Evolutionary conservation across 2,113 vertebrate genomes (phyloP).

Genomic region (Labrus mixtus): DNA sequence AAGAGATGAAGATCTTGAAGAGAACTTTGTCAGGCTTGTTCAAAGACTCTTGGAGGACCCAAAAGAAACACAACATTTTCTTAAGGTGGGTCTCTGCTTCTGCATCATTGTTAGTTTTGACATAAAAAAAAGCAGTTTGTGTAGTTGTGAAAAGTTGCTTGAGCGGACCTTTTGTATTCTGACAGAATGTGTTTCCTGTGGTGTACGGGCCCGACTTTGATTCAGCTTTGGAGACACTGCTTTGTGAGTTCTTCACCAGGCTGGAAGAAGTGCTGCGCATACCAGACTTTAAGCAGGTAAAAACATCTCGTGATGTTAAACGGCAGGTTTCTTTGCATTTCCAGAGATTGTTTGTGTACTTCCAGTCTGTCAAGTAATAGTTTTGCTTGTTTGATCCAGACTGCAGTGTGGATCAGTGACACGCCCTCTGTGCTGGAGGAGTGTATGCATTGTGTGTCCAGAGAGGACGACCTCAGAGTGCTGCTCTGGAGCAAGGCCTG

Average conservation of each 20-base stretch:
- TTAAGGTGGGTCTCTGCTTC: constrained; percentile 55
- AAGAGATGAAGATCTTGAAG: constrained; percentile 61
- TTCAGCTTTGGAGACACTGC: constrained; percentile 80
- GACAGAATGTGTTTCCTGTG: constrained; percentile 78
- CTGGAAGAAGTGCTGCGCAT: constrained; percentile 78
- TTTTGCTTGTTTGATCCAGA: constrained; percentile 51
- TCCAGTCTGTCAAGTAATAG: constrained; percentile 1
- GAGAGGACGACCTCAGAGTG: constrained; percentile 57
- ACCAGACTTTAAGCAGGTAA: constrained; percentile 79
- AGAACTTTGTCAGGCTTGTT: constrained; percentile 65
- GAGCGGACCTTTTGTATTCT: neutral
- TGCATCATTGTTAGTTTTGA: neutral
- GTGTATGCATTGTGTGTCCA: constrained; percentile 38
- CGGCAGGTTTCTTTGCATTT: too few species aligned
- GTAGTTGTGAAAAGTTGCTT: too few species aligned
- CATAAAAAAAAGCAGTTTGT: too few species aligned
- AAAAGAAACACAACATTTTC: constrained; percentile 63
- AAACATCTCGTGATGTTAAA: neutral
- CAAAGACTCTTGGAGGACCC: constrained; percentile 70
- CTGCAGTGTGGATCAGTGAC: constrained; percentile 68
- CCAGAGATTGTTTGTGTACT: neutral
- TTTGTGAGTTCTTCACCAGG: constrained; percentile 83
- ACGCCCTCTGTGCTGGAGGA: constrained; percentile 62
- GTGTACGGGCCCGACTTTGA: constrained; percentile 85
- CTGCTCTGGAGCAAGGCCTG: constrained; percentile 60